These are phyloP conservation scores for Thrips palmi DNA, from an alignment of 1,140 invertebrate species.

Conservation along the genomic window DNA sequence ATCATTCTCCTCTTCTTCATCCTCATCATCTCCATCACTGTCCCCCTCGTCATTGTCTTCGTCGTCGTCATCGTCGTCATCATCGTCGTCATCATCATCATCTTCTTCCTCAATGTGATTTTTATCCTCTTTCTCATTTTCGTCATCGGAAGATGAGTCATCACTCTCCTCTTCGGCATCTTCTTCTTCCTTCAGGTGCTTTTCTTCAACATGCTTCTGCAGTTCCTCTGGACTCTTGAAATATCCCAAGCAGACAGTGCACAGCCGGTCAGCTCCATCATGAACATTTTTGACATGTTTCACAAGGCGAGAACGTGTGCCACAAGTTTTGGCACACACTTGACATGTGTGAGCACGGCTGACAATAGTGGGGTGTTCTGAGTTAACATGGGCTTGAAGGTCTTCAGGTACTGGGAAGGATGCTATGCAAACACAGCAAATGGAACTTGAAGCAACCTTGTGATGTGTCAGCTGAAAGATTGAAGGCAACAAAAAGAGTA, in stretches of 20 bases:
- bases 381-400: slow-evolving; percentile 32
- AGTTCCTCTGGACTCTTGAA: slow-evolving; percentile 31
- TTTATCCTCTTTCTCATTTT: slow-evolving; percentile 5
- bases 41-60: slow-evolving; percentile 11
- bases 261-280: slow-evolving; percentile 34
- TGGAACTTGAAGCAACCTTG: slow-evolving; percentile 23
- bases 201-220: slow-evolving; percentile 22
- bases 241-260: slow-evolving; percentile 35
- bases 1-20: neutral
- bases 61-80: slow-evolving; percentile 11
- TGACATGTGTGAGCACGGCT: slow-evolving; percentile 33
- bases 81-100: slow-evolving; percentile 10
- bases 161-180: neutral
- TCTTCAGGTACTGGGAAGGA: slow-evolving; percentile 33
- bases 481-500: too few species aligned
- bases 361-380: slow-evolving; percentile 28
- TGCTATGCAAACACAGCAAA: slow-evolving; percentile 36
- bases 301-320: slow-evolving; percentile 37
- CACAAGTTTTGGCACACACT: slow-evolving; percentile 38
- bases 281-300: slow-evolving; percentile 41
- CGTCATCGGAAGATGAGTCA: neutral
- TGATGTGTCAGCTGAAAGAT: too few species aligned
- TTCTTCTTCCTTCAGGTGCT: slow-evolving; percentile 15
- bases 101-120: slow-evolving; percentile 9
- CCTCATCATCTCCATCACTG: slow-evolving; percentile 10